Evolutionary conservation across 1,140 invertebrate species (phyloP), one percentile per base, ranked within the genome.

Genomic region (Pentalonia nigronervosa): DNA sequence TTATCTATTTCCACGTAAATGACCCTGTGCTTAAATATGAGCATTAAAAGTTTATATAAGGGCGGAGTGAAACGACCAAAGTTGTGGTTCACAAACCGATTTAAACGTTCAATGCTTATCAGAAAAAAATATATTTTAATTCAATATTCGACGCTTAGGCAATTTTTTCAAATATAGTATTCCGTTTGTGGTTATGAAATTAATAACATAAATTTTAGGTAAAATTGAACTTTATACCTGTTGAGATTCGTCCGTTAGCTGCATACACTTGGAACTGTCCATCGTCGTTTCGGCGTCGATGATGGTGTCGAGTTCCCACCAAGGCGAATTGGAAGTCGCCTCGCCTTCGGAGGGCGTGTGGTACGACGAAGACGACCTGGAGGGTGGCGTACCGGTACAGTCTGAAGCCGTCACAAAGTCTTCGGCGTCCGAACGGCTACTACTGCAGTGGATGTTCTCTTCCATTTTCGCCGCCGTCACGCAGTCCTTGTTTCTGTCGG

Each of bases 341-440:
- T 97, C 96, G 93, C 96, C 96, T 94, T 97, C 97, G 25, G 96
- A 97, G 2, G 96, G 96, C 7, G 96, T 97, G 90, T 97, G 96
- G 94, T 97, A 97, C 0, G 96, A 96, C 56, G 96, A 76, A n/a
- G 60, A 97, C 34, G 96, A 97, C 83, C 96, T 95, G 17, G 96
- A 97, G 94, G 96, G 96, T 45, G 96, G 96, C 47, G 96, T 91
- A 95, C 96, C 96, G 20, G 97, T 97, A 94, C 96, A 96, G 94
- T 97, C 97, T 2, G 97, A 97, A n/a, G 97, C 97, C 14, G 97
- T 97, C 48, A 96, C 94, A 95, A 97, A 97, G 94, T 97, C 97
- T 89, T 97, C 97, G 7, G 76, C 91, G 91, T 95, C 95, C 11
- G 94, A 94, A 41, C 83, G 89, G 41, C 76, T 94, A 41, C 93